Conservation (phyloP, 2,797 vertebrate species). For the Thamnophis elegans region DNA sequence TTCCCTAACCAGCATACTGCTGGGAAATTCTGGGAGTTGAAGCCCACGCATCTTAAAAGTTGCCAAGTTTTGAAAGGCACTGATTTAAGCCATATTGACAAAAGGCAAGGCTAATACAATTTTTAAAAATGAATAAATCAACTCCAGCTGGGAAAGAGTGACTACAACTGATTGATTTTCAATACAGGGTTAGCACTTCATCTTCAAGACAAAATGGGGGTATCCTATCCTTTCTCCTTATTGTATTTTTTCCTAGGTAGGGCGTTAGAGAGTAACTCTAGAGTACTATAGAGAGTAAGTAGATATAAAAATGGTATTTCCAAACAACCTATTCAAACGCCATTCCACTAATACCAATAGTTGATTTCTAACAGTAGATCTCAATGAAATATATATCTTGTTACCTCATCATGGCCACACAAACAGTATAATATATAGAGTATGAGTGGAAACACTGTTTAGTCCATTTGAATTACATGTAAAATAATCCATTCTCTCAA, state of each 20-base stretch:
- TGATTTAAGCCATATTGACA: not conserved
- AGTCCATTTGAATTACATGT: constrained; percentile 15
- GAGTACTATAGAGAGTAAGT: not conserved
- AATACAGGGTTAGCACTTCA: not conserved
- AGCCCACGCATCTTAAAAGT: not conserved
- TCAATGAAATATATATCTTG: not conserved
- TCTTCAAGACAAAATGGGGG: not conserved
- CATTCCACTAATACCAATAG: not conserved
- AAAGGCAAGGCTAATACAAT: not conserved
- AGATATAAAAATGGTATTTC: not conserved
- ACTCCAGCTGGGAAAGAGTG: not conserved
- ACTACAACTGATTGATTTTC: not conserved
- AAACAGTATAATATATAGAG: constrained; percentile 1
- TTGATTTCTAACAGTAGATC: not conserved
- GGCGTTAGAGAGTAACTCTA: not conserved
- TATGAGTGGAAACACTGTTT: not conserved
- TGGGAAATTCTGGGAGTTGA: not conserved
- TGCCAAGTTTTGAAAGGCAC: not conserved
- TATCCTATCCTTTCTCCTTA: not conserved
- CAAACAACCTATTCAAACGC: not conserved
- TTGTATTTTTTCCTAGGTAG: not conserved
- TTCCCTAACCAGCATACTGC: not conserved
- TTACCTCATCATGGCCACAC: not conserved
- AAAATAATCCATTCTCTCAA: constrained; percentile 49
- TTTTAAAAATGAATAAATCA: not conserved